Evolutionary conservation across 1,140 invertebrate genomes (phyloP).

Genomic region (Drepana arcuata): DNA sequence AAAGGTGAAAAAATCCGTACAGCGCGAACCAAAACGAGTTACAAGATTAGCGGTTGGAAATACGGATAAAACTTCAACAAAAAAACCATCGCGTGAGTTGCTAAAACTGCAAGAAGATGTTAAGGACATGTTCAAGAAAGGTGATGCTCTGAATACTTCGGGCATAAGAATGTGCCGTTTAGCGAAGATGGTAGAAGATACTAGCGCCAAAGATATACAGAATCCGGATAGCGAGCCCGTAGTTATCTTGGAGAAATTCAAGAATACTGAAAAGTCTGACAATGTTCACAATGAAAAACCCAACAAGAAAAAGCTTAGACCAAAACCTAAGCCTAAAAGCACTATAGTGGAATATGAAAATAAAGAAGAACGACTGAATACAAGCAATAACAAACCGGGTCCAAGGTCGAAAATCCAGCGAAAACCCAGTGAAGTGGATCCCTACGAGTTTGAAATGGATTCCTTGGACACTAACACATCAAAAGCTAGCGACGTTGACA

Average conservation of each 20-base stretch:
- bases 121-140: constrained; percentile 77
- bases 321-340: constrained; percentile 32
- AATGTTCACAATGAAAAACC: constrained; percentile 16
- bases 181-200: constrained; percentile 49
- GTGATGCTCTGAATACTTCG: constrained; percentile 70
- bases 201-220: constrained; percentile 27
- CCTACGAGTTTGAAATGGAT: constrained; percentile 48
- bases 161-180: constrained; percentile 73
- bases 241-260: constrained; percentile 36
- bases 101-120: constrained; percentile 78
- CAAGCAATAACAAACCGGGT: constrained; percentile 24
- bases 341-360: constrained; percentile 7
- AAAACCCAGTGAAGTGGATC: constrained; percentile 28
- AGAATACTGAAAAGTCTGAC: constrained; percentile 16
- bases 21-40: constrained; percentile 18
- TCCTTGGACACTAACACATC: constrained; percentile 28
- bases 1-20: constrained; percentile 8
- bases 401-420: constrained; percentile 47
- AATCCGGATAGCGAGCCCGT: constrained; percentile 26
- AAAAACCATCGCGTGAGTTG: constrained; percentile 66
- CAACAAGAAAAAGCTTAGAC: constrained; percentile 24
- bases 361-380: constrained; percentile 14
- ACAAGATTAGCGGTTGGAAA: constrained; percentile 21
- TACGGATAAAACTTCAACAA: constrained; percentile 24
- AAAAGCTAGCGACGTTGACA: constrained; percentile 22